A percentile compares a stretch with the other conserved stretches of the same genome.
Evolutionary conservation across 2,888 invertebrate species (phyloP).

Genomic region (Anthophora plumipes): DNA sequence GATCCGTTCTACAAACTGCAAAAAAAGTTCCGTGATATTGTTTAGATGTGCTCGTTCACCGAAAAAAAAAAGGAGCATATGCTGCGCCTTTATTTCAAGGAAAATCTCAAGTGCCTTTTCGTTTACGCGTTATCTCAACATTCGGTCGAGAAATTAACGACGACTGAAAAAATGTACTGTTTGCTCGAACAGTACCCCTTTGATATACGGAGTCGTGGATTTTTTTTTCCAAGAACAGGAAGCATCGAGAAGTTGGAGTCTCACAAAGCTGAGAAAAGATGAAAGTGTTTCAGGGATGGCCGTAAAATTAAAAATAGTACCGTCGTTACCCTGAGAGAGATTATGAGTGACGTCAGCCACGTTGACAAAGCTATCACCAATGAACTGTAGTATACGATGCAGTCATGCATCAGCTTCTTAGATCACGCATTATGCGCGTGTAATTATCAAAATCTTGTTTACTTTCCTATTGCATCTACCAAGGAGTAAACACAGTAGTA

Average conservation of each 20-base stretch:
- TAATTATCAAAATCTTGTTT: conserved; percentile 54
- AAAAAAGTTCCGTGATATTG: conserved; percentile 40
- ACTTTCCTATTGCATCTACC: neutral
- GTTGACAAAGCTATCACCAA: conserved; percentile 66
- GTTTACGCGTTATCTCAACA: neutral
- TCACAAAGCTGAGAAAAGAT: conserved; percentile 16
- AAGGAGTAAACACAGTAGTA: neutral
- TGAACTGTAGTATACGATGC: conserved; percentile 52
- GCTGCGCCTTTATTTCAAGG: neutral
- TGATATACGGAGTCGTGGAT: conserved; percentile 16
- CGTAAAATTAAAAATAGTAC: conserved; percentile 66
- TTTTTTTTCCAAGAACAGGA: conserved; percentile 42
- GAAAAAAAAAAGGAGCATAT: conserved; percentile 13
- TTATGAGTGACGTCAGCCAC: conserved; percentile 68
- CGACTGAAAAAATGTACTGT: neutral
- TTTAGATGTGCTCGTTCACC: conserved; percentile 36
- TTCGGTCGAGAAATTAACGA: neutral
- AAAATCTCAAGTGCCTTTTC: neutral
- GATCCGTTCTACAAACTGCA: conserved; percentile 18
- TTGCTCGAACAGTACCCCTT: neutral
- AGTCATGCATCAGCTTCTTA: conserved; percentile 59
- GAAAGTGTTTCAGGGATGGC: conserved; percentile 55
- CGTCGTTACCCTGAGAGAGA: conserved; percentile 57
- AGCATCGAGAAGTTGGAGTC: conserved; percentile 20
- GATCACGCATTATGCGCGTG: conserved; percentile 27